phyloP scores from a whole-genome alignment of 35 echinoderm and acorn worm species.

The Apostichopus japonicus region DNA sequence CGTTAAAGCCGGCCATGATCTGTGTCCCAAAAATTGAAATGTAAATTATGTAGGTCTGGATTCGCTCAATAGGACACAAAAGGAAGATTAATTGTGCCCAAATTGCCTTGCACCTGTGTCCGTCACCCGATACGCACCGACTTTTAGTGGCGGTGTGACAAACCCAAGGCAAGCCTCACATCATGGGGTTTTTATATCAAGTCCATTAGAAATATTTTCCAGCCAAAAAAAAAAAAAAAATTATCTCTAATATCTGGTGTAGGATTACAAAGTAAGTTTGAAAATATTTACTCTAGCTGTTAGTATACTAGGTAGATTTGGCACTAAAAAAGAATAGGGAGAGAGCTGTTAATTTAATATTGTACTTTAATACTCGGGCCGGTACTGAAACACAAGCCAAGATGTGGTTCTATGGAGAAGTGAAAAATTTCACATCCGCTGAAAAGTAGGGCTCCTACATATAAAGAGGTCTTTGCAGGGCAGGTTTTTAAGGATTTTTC shows the following conservation, averaged over 20 bases:
- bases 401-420: neutral
- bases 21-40: conserved; percentile 37
- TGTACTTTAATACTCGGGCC: neutral
- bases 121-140: conserved; percentile 10
- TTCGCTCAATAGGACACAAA: conserved; percentile 21
- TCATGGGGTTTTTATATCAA: neutral
- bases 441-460: neutral
- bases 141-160: conserved; percentile 19
- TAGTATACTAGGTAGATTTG: neutral
- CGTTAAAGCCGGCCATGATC: conserved; percentile 41
- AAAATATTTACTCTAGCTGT: neutral
- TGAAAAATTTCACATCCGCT: neutral
- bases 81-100: conserved; percentile 20
- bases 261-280: neutral
- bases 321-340: neutral
- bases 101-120: conserved; percentile 26
- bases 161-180: neutral
- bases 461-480: no score
- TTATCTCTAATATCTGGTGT: neutral
- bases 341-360: neutral
- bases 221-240: neutral
- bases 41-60: conserved; percentile 12
- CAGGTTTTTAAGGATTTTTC: no score
- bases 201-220: neutral
- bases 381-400: neutral